Base-by-base conservation (phyloP, 2,113 vertebrate genomes). In the Rhynchomys soricoides region DNA sequence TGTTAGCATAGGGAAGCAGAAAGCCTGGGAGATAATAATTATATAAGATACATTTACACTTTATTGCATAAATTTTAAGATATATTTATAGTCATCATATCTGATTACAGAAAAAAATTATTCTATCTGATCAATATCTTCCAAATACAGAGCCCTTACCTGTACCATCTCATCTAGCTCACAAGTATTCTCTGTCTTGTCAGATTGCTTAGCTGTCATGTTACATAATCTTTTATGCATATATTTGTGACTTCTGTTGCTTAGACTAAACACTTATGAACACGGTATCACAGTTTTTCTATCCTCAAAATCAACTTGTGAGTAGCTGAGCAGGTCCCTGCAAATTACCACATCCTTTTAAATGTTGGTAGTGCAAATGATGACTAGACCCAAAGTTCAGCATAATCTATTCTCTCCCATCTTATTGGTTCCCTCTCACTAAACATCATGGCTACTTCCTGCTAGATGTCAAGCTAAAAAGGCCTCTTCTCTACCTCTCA, bases 191-290 rank as follows among this genome's bases (percentile, higher is more conserved):
- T 78, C 75, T 82, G 3, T 78, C 74, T 86, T 70, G 13, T 43
- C 31, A 88, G 79, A 9, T 78, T 90, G 31, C n/a, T 66, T 75
- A 87, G n/a, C 48, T 95, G 21, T 55, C 40, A 19, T 55, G 10
- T 71, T 50, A 62, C 21, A 22, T 74, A 45, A 26, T 75, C 89
- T 11, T 94, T 50, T 11, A 34, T 78, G 59, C 66, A 70, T 43
- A 15, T 91, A 75, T 81, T 77, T 75, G 73, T 73, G 64, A 89
- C 11, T 91, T 83, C 24, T 89, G 34, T n/a, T 95, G 45, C 71
- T 83, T 43, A 78, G 16, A 75, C 37, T 45, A 21, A 48, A 78
- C 43, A 13, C 55, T 94, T 75, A 22, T 91, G 22, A 91, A 96
- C 34, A 24, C 17, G 59, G 24, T 29, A 0, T 37, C 9, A 70